Percentiles rank a stretch among this genome's conserved stretches.
Evolutionary conservation across 2,797 vertebrate genomes (phyloP).

Genomic region (Micromesistius poutassou): DNA sequence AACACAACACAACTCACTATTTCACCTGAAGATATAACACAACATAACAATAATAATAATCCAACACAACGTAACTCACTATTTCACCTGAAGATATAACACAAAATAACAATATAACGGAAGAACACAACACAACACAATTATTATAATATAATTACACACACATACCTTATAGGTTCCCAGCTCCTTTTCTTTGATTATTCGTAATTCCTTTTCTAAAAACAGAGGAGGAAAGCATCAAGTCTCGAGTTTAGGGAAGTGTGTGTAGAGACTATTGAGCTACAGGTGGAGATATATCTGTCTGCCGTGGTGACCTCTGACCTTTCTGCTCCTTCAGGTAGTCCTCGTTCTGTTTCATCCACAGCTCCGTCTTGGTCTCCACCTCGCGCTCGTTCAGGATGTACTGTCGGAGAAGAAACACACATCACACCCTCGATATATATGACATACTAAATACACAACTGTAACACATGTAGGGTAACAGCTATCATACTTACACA

Average conservation of each 20-base stretch:
- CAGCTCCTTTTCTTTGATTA: slow-evolving; percentile 91
- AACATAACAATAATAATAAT: slow-evolving; percentile 14
- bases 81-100: slow-evolving; percentile 76
- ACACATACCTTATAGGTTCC: slow-evolving; percentile 90
- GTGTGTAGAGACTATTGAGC: neutral
- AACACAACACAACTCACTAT: neutral
- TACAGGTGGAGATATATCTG: slow-evolving; percentile 15
- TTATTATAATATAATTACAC: no score
- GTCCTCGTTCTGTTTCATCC: slow-evolving; percentile 95
- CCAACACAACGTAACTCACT: slow-evolving; percentile 35
- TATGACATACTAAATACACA: neutral
- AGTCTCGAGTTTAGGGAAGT: neutral
- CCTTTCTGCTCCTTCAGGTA: slow-evolving; percentile 93
- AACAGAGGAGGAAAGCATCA: neutral
- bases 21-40: neutral
- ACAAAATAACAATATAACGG: slow-evolving; percentile 6
- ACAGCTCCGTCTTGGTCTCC: slow-evolving; percentile 89
- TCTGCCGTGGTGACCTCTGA: slow-evolving; percentile 37
- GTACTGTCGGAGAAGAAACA: slow-evolving; percentile 76
- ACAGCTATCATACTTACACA: neutral
- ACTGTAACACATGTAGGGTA: slow-evolving; percentile 14
- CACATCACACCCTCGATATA: neutral
- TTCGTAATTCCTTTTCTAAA: slow-evolving; percentile 91
- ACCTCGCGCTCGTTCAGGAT: slow-evolving; percentile 90
- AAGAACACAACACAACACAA: slow-evolving; percentile 11